Base-by-base conservation (phyloP, 2,113 vertebrate species). In the Vidua chalybeata region DNA sequence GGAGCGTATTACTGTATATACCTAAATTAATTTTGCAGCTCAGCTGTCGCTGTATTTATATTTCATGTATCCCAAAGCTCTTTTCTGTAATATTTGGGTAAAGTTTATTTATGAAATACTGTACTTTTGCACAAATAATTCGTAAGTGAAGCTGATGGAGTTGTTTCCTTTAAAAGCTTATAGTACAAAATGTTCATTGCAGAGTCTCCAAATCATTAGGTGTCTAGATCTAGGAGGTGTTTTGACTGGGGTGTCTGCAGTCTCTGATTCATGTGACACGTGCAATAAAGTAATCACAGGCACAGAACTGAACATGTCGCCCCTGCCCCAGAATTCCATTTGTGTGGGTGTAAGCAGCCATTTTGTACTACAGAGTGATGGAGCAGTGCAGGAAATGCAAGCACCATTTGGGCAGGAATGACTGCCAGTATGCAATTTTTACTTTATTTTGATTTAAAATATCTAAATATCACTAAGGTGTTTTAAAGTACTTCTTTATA, bases 71-170 rank as follows among this genome's bases (percentile, higher is more conserved):
- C 84, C 74, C 93, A 96, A 89, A 96, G 95, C 51, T 63, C 91
- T 95, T 96, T 93, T 83, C 92, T 93, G 93, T 35, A 89, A 77
- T 86, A 76, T 80, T 84, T 77, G 78, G 79, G 85, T 97, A 90
- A 96, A 96, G 58, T 85, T 91, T 90, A 93, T 94, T 96, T 84
- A 73, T 94, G 73, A 94, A 96, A 80, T 93, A 77, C 52, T 89
- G 87, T 96, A 51, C 81, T 84, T 95, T 96, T 97, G 94, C 78
- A 97, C 90, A 94, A 77, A 75, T 91, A 58, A 71, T 85, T 90
- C 68, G 58, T 94, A 90, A 94, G 89, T 93, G 78, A 96, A 96
- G 95, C 71, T 86, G 94, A 55, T 93, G 79, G 88, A 95, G 46
- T 91, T 46, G 49, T 95, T 84, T 72, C 27, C 94, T 87, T 96